Evolutionary conservation across 2,888 invertebrate species (phyloP).

Genomic region (Adelphocoris suturalis): DNA sequence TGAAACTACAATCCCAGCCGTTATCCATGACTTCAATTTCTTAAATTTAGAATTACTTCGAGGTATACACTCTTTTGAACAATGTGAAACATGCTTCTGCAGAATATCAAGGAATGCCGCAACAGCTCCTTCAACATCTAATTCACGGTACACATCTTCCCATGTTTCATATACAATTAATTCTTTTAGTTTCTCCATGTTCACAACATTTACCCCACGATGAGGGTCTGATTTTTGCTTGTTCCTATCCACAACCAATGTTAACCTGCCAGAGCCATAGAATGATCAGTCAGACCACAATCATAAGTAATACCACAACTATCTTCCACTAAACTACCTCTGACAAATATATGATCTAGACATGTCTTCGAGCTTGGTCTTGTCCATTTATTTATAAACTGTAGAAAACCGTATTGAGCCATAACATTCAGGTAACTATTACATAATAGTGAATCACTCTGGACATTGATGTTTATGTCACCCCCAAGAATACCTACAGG

Average conservation of each 20-base stretch:
- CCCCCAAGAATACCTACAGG: no score
- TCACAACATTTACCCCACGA: not conserved
- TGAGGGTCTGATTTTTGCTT: not conserved
- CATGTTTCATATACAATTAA: not conserved
- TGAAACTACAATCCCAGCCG: constrained; percentile 23
- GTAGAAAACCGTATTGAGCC: no score
- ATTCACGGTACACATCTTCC: not conserved
- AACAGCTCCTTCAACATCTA: not conserved
- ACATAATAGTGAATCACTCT: no score
- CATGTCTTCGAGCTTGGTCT: not conserved
- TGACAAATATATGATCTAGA: not conserved
- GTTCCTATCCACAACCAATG: not conserved
- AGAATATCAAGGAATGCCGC: not conserved
- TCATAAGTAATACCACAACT: not conserved
- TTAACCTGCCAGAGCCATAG: not conserved
- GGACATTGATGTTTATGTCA: no score
- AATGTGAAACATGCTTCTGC: not conserved
- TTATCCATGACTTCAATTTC: constrained; percentile 4
- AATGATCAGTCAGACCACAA: not conserved
- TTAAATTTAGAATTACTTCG: not conserved
- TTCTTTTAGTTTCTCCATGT: not conserved
- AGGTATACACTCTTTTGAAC: not conserved
- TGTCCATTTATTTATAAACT: no score
- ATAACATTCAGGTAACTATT: no score
- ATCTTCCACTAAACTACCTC: not conserved